Base-by-base conservation (phyloP, 92 coral and sea anemone genomes). In the Pocillopora grandis region DNA sequence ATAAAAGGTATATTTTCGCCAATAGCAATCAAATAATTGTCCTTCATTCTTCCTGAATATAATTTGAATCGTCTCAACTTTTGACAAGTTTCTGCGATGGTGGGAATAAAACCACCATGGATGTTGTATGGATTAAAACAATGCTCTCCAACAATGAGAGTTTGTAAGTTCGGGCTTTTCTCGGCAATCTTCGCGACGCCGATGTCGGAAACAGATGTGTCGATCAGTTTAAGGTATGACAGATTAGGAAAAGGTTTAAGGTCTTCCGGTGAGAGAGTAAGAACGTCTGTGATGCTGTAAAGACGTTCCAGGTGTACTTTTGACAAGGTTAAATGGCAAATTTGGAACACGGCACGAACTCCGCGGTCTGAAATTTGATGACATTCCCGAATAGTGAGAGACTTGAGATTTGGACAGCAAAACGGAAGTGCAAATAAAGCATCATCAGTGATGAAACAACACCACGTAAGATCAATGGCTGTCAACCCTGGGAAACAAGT, bases 291-390 rank as follows among this genome's bases (percentile, higher is more conserved):
- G 4, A 95, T 88, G 62, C 79, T 78, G 72, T 89, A 90, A 6
- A 91, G 88, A 13, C 95, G 83, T 57, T 93, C 98, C 9, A 95
- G 79, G 31, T 92, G 88, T 10, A 95, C 86, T 48, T 81, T 78
- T 10, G 66, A 76, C 12, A 95, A 79, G n/a, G 74, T 87, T 9
- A 62, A 73, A 72, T 75, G 80, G 76, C 98, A 93, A 35, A 89
- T 86, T 88, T 85, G 84, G 17, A 94, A 65, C 20, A 94, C 89
- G 12, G 76, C 88, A 23, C 90, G 89, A 37, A 95, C 72, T 15
- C 98, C 98, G 12, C 91, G 90, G 80, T 95, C 98, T 13, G 98
- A 78, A 33, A 95, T 85, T 72, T 90, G 87, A 74, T 91, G 98
- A 64, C 98, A 95, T 85, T 95, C 98, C 11, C 96, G 88, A 37